Conservation (phyloP, 2,797 vertebrate genomes). For the Salarias fasciatus region DNA sequence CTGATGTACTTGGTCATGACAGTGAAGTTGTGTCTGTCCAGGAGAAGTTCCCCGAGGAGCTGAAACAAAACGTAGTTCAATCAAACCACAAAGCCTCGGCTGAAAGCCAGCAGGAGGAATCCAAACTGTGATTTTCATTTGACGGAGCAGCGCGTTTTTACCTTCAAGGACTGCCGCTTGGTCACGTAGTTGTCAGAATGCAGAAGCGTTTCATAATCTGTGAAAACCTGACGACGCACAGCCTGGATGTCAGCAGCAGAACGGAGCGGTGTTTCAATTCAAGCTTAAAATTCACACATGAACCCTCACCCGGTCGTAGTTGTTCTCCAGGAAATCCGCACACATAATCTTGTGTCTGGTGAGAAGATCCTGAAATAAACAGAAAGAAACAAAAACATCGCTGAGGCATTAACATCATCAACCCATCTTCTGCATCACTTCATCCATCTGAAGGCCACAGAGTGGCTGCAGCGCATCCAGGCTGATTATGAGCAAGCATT, state of each 20-base stretch:
- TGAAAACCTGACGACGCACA: slow-evolving; percentile 77
- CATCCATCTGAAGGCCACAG: too few species aligned
- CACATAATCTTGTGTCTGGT: slow-evolving; percentile 88
- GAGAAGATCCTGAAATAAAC: slow-evolving; percentile 80
- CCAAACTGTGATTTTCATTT: not conserved
- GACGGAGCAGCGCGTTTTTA: slow-evolving; percentile 41
- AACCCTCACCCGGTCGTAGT: slow-evolving; percentile 82
- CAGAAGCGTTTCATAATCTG: slow-evolving; percentile 87
- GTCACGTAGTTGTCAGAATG: slow-evolving; percentile 88
- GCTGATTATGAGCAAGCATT: too few species aligned
- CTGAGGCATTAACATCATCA: too few species aligned
- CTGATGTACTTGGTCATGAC: slow-evolving; percentile 89
- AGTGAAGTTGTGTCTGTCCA: slow-evolving; percentile 88
- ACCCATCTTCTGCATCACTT: too few species aligned
- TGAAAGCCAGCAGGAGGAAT: not conserved
- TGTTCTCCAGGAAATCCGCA: slow-evolving; percentile 86
- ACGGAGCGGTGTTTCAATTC: not conserved
- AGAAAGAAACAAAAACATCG: too few species aligned
- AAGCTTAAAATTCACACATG: not conserved
- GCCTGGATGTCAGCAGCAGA: slow-evolving; percentile 3
- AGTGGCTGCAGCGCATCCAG: too few species aligned
- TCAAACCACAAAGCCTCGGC: not conserved
- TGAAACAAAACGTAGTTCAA: slow-evolving; percentile 34
- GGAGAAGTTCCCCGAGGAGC: slow-evolving; percentile 86
- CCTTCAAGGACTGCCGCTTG: slow-evolving; percentile 88